phyloP scores from a whole-genome alignment of 2,888 invertebrate species.

The Gortyna flavago region DNA sequence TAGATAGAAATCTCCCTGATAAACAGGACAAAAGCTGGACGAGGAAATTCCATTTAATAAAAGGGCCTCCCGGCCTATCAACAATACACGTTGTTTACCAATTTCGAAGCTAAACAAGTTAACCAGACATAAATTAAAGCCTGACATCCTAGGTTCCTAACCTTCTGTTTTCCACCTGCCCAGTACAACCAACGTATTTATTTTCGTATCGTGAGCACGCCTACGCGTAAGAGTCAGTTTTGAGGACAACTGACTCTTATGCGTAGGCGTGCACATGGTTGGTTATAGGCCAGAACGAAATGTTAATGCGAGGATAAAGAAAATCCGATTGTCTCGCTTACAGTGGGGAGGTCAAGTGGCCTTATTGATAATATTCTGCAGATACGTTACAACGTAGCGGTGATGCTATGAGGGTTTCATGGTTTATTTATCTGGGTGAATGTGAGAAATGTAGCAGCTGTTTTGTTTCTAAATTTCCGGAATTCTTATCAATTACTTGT shows the following conservation, averaged over 20 bases:
- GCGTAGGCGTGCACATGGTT: constrained; percentile 38
- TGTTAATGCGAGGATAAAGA: constrained; percentile 66
- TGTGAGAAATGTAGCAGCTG: neutral
- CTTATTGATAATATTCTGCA: constrained; percentile 57
- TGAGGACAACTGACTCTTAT: no score
- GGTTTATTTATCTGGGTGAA: neutral
- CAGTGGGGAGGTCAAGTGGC: constrained; percentile 59
- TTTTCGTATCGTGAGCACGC: constrained; percentile 73
- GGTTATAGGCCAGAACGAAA: constrained; percentile 71
- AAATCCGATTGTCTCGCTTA: constrained; percentile 59
- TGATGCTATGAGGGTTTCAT: constrained; percentile 18
- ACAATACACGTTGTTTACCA: neutral
- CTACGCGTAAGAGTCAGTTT: constrained; percentile 67
- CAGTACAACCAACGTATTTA: constrained; percentile 52
- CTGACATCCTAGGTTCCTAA: neutral
- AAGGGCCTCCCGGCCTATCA: neutral
- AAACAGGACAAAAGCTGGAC: neutral
- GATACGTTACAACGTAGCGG: constrained; percentile 41
- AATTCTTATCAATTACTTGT: neutral
- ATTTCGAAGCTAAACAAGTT: neutral
- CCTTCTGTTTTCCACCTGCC: constrained; percentile 38
- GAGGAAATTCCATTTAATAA: neutral
- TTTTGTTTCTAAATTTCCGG: neutral
- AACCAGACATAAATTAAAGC: neutral
- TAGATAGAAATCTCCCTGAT: neutral